Conservation (phyloP, 1,140 invertebrate genomes). For the Cataglyphis hispanica region DNA sequence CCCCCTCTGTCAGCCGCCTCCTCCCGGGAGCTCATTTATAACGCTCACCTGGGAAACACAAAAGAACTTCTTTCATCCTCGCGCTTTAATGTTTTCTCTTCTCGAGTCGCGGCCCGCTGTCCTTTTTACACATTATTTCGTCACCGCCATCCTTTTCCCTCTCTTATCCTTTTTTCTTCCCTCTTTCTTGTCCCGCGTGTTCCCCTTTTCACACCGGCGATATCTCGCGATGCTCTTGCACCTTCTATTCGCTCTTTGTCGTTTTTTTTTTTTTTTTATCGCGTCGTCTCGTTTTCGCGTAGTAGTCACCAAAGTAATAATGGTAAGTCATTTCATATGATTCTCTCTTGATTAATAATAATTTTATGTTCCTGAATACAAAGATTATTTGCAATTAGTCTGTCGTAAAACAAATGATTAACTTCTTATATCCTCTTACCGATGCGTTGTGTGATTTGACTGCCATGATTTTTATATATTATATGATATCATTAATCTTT, state of each 20-base stretch:
- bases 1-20: constrained; percentile 60
- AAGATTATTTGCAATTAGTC: background rate
- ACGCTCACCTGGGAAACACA: constrained; percentile 85
- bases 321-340: background rate
- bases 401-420: background rate
- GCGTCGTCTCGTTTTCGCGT: background rate
- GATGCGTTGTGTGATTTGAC: background rate
- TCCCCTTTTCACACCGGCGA: constrained; percentile 5
- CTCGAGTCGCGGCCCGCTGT: constrained; percentile 56
- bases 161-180: constrained; percentile 39
- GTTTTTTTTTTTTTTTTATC: constrained; percentile 24
- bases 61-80: constrained; percentile 81
- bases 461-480: background rate
- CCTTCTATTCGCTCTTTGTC: constrained; percentile 26
- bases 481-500: background rate
- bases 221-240: background rate
- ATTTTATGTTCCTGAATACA: background rate
- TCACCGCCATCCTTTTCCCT: constrained; percentile 51
- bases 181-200: background rate
- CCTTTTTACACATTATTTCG: constrained; percentile 73
- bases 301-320: constrained; percentile 34
- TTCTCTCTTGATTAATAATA: constrained; percentile 17
- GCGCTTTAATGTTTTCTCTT: constrained; percentile 77
- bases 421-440: background rate
- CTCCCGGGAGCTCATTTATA: constrained; percentile 83